phyloP scores from a whole-genome alignment of 2,113 vertebrate genomes.

The Rhizomys pruinosus region DNA sequence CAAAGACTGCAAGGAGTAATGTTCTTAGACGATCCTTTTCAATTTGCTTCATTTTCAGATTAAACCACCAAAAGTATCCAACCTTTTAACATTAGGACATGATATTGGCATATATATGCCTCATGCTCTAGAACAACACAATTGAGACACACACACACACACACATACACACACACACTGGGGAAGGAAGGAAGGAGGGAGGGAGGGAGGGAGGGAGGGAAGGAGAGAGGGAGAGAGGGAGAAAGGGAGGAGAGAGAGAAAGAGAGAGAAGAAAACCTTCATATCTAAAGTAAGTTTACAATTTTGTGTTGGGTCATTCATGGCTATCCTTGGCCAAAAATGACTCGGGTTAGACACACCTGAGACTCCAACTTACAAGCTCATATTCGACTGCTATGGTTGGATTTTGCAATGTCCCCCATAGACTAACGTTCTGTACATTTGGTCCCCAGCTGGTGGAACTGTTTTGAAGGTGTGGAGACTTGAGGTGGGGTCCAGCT shows the following conservation, averaged over 20 bases:
- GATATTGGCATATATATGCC: neutral
- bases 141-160: neutral
- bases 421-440: neutral
- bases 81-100: neutral
- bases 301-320: neutral
- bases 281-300: neutral
- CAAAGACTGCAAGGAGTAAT: neutral
- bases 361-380: conserved; percentile 4
- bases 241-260: no score
- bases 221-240: no score
- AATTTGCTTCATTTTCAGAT: conserved; percentile 36
- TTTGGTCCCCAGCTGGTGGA: neutral
- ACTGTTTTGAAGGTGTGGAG: neutral
- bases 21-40: neutral
- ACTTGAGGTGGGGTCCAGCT: neutral
- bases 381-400: neutral
- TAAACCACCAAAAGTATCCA: neutral
- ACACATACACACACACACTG: no score
- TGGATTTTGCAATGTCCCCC: neutral
- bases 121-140: neutral
- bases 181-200: no score
- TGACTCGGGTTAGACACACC: neutral
- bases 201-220: no score
- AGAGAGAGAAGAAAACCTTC: no score
- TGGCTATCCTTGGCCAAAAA: neutral